phyloP scores from a whole-genome alignment of 1,140 invertebrate species.

The Delia radicum region DNA sequence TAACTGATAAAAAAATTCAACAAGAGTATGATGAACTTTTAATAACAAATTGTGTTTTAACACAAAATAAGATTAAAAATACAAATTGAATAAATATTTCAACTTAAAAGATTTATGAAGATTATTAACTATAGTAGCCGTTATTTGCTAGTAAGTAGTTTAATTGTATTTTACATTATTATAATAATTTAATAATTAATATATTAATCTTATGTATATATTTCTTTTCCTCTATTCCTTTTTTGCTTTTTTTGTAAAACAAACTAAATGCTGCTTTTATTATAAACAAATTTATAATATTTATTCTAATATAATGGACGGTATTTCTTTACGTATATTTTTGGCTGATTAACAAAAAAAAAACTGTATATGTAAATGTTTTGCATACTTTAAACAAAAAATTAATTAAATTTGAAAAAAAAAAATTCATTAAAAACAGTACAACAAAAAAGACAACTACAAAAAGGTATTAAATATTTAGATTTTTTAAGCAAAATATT shows the following conservation, averaged over 20 bases:
- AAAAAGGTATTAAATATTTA: neutral
- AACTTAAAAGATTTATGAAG: no score
- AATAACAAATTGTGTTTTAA: neutral
- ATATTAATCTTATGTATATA: neutral
- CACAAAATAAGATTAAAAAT: neutral
- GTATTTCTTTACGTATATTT: neutral
- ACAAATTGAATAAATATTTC: neutral
- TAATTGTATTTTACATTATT: neutral
- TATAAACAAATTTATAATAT: neutral
- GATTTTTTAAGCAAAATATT: no score
- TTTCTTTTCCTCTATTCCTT: neutral
- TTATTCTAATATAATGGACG: neutral
- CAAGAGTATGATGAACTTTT: neutral
- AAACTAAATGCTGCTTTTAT: neutral
- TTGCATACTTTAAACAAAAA: neutral
- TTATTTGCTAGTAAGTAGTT: neutral
- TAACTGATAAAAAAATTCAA: neutral
- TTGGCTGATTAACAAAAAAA: neutral
- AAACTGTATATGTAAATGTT: neutral
- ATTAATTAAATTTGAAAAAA: neutral
- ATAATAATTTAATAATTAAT: neutral
- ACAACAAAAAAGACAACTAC: slow-evolving; percentile 1
- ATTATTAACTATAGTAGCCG: no score
- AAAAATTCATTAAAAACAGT: neutral
- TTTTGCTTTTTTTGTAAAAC: neutral